phyloP scores from a whole-genome alignment of 2,888 invertebrate genomes.

The Mactromeris polynyma region DNA sequence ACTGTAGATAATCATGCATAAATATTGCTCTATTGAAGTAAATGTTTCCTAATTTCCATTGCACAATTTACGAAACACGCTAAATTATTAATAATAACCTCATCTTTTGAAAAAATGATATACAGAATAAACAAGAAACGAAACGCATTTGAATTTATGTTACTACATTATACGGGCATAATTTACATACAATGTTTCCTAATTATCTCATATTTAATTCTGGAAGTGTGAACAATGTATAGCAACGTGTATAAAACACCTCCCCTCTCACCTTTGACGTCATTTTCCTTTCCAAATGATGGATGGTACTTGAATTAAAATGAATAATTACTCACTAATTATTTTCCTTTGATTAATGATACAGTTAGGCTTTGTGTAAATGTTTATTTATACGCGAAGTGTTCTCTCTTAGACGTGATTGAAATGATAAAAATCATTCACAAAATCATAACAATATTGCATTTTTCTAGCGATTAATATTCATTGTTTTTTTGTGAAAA shows the following conservation, averaged over 20 bases:
- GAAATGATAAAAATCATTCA: background rate
- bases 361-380: background rate
- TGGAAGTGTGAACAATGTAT: background rate
- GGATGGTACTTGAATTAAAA: background rate
- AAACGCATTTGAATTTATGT: too few species aligned
- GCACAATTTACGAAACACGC: too few species aligned
- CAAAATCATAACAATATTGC: too few species aligned
- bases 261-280: background rate
- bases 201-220: background rate
- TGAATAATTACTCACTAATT: background rate
- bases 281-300: slow-evolving; percentile 5
- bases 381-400: background rate
- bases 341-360: background rate
- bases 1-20: too few species aligned
- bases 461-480: background rate
- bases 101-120: too few species aligned
- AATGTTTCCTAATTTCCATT: too few species aligned
- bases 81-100: too few species aligned
- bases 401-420: background rate
- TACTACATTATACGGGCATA: background rate
- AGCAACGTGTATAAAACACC: background rate
- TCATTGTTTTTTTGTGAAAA: background rate
- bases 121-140: too few species aligned
- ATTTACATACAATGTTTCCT: background rate
- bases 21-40: too few species aligned